Base-by-base conservation (phyloP, 53 echinoderm and acorn worm species). In the Patiria pectinifera region DNA sequence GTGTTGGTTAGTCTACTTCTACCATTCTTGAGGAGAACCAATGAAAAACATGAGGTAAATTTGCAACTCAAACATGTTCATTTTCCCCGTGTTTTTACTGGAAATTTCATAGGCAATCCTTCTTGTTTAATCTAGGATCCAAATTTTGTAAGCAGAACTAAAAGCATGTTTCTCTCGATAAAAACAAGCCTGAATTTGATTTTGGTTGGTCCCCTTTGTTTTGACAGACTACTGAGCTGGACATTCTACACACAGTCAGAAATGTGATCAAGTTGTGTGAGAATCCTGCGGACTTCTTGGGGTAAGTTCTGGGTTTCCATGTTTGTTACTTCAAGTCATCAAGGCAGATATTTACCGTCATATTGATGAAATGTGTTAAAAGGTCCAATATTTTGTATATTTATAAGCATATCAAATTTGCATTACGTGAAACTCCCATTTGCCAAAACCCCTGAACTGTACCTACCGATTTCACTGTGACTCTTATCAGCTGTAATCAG, bases 211-310 rank as follows among this genome's bases (percentile, higher is more conserved):
- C 2, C 49, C 78, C 47, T 78, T 90, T 78, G 76, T 90, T 78
- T 78, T 86, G 91, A 75, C 94, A 97, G 96, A 93, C 89, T 13
- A 94, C 96, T 14, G 95, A 96, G 63, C 63, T 95, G 45, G 97
- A 98, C 63, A 92, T 98, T 82, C 95, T 98, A 11, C 93, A 86
- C 71, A 97, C 99, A 14, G 85, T 98, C 77, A 94, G 92, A 58
- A 98, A 98, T 82, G 93, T 97, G 43, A 95, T 98, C 80, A 91
- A 93, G 48, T 59, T 92, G 24, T 91, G 89, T 8, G 86, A 85
- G 13, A 92, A 94, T 74, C 92, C 99, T 16, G 76, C 91, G 8
- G 82, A 91, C 78, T 98, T 98, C 69, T 60, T 96, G 16, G 92
- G 94, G 99, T 98, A 95, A 91, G 92, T 66, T 35, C 44, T 61